phyloP scores from a whole-genome alignment of 2,888 invertebrate species.

The Sabellastarte sp. region DNA sequence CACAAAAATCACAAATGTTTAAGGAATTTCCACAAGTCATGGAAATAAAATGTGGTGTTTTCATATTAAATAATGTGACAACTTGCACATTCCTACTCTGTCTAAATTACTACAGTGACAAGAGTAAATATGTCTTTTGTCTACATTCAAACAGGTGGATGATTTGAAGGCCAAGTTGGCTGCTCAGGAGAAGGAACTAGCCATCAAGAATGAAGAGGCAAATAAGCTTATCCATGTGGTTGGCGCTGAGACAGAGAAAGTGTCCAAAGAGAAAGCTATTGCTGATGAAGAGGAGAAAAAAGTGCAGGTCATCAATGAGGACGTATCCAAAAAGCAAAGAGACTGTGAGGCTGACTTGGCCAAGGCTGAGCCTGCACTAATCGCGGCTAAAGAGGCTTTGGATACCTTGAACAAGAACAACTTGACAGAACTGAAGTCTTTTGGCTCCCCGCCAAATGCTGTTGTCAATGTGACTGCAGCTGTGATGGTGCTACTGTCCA shows the following conservation, averaged over 20 bases:
- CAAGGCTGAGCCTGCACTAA: constrained; percentile 90
- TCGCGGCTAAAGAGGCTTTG: constrained; percentile 89
- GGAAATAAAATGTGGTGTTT: too few relatives aligned
- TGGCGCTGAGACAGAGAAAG: constrained; percentile 91
- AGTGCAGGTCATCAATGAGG: constrained; percentile 87
- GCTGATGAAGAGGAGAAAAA: constrained; percentile 91
- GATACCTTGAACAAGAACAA: constrained; percentile 94
- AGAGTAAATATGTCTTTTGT: too few relatives aligned
- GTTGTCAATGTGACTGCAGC: constrained; percentile 93
- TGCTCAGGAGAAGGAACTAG: constrained; percentile 86
- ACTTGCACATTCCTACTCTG: too few relatives aligned
- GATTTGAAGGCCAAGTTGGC: constrained; percentile 88
- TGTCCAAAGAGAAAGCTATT: constrained; percentile 80
- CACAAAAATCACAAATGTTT: too few relatives aligned
- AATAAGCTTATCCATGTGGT: constrained; percentile 87
- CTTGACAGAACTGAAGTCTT: constrained; percentile 91
- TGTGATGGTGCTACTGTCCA: constrained; percentile 83
- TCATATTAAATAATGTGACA: too few relatives aligned
- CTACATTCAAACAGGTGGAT: constrained; percentile 82
- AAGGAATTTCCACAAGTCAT: too few relatives aligned
- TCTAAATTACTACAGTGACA: too few relatives aligned
- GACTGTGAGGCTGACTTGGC: constrained; percentile 90
- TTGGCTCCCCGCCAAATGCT: constrained; percentile 89
- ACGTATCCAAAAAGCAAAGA: constrained; percentile 81
- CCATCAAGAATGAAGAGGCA: constrained; percentile 93